Conservation (phyloP, 2,888 invertebrate species). For the Drosophila recens region DNA sequence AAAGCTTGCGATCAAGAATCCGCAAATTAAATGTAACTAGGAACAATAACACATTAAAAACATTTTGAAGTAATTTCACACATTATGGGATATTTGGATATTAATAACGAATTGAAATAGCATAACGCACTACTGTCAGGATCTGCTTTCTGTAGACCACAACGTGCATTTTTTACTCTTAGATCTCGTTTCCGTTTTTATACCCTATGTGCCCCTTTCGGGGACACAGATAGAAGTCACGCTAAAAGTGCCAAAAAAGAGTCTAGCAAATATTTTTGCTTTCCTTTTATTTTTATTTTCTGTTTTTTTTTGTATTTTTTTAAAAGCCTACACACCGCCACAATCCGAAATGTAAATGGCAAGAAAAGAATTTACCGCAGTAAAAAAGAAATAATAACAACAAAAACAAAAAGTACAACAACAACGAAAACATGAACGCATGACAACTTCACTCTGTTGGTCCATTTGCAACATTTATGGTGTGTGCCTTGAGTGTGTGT, state of each 20-base stretch:
- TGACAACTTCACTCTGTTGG: constrained; percentile 70
- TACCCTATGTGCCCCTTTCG: constrained; percentile 12
- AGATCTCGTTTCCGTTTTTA: background rate
- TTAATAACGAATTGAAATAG: constrained; percentile 74
- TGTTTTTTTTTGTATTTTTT: constrained; percentile 19
- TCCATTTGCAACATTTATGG: constrained; percentile 77
- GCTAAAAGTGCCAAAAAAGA: constrained; percentile 65
- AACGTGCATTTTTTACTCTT: background rate
- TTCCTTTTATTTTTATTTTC: constrained; percentile 28
- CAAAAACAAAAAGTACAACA: constrained; percentile 26
- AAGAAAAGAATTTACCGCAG: constrained; percentile 36
- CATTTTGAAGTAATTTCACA: constrained; percentile 8
- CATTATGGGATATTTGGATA: constrained; percentile 37
- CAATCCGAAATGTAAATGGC: constrained; percentile 24
- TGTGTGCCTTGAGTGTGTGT: constrained; percentile 36
- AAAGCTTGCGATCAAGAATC: too few relatives aligned
- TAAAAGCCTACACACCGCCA: constrained; percentile 19
- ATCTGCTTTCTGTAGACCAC: constrained; percentile 24
- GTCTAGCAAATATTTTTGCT: constrained; percentile 51
- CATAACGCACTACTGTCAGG: constrained; percentile 50
- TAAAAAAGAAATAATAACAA: constrained; percentile 12
- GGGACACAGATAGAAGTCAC: constrained; percentile 39
- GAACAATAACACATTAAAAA: constrained; percentile 64
- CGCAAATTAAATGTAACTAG: too few relatives aligned
- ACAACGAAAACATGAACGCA: constrained; percentile 35